Conservation (phyloP, 2,113 vertebrate genomes). For the Blennius ocellaris region DNA sequence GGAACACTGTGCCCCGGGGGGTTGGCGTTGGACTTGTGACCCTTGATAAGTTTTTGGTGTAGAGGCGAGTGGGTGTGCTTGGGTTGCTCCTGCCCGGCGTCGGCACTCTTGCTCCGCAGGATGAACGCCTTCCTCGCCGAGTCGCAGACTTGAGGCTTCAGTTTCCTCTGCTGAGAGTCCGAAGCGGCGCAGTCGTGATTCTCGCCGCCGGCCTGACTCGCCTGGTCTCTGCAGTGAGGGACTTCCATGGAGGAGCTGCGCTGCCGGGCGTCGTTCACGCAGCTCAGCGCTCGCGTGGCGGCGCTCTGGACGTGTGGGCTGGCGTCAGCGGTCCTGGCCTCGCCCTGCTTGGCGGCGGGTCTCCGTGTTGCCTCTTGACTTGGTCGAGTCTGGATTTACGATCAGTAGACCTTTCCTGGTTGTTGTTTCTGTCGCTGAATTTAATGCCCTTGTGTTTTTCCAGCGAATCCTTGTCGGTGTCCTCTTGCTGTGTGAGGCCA, state of each 20-base stretch:
- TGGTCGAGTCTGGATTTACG: constrained; percentile 84
- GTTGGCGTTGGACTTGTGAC: constrained; percentile 69
- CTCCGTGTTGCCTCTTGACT: constrained; percentile 84
- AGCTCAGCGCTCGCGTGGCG: constrained; percentile 81
- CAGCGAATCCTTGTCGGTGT: constrained; percentile 39
- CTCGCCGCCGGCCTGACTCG: constrained; percentile 74
- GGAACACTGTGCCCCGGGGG: constrained; percentile 63
- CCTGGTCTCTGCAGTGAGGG: constrained; percentile 78
- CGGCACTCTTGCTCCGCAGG: constrained; percentile 66
- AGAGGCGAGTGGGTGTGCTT: constrained; percentile 78
- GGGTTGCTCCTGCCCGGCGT: constrained; percentile 70
- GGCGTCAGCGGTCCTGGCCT: constrained; percentile 32
- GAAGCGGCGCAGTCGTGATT: constrained; percentile 64
- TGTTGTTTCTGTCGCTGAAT: constrained; percentile 78
- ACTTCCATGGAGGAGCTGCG: constrained; percentile 76
- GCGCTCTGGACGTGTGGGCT: constrained; percentile 80
- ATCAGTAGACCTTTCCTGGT: constrained; percentile 75
- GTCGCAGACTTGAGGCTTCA: constrained; percentile 68
- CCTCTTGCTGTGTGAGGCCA: constrained; percentile 39
- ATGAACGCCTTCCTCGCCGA: constrained; percentile 73
- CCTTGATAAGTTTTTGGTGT: constrained; percentile 82
- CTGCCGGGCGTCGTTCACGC: constrained; percentile 79
- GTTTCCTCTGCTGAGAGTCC: constrained; percentile 78
- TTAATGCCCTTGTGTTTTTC: constrained; percentile 60
- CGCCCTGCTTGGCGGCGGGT: constrained; percentile 57